These are phyloP conservation scores for Eufriesea mexicana DNA, from an alignment of 1,140 invertebrate genomes.

Conservation along the genomic window DNA sequence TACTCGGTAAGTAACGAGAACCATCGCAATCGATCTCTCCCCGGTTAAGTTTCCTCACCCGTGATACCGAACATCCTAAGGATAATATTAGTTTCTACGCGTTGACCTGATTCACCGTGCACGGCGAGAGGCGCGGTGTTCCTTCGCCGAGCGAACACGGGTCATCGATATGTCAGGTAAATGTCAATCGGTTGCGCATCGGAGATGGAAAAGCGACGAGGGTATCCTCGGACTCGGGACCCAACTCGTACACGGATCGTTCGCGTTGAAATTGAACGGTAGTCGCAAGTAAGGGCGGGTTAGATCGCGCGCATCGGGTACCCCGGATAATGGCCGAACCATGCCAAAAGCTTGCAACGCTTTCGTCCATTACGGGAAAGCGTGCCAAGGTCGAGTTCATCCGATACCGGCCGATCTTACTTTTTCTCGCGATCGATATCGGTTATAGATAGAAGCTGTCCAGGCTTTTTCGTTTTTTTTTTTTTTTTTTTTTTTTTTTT, in stretches of 20 bases:
- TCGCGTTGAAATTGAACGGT: too few relatives aligned
- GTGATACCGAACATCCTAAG: background rate
- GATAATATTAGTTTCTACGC: background rate
- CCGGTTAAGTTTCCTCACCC: background rate
- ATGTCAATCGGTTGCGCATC: constrained; percentile 12
- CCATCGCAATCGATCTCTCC: background rate
- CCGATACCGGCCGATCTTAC: constrained; percentile 29
- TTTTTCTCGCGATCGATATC: constrained; percentile 3
- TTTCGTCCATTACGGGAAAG: constrained; percentile 36
- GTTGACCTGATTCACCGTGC: constrained; percentile 3
- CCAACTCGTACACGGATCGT: too few relatives aligned
- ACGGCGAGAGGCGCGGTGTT: background rate
- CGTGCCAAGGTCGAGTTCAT: constrained; percentile 49
- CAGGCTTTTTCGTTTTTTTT: background rate
- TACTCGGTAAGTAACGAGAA: constrained; percentile 84
- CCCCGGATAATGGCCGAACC: background rate
- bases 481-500: too few relatives aligned
- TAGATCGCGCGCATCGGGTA: background rate
- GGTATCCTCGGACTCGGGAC: too few relatives aligned
- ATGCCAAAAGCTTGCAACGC: constrained; percentile 27
- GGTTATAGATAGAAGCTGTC: background rate
- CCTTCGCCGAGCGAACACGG: background rate
- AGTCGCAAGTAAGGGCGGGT: too few relatives aligned
- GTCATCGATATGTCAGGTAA: constrained; percentile 39
- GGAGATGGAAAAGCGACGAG: background rate